These are phyloP conservation scores for Clivina fossor DNA, from an alignment of 2,888 invertebrate genomes.

Conservation along the genomic window DNA sequence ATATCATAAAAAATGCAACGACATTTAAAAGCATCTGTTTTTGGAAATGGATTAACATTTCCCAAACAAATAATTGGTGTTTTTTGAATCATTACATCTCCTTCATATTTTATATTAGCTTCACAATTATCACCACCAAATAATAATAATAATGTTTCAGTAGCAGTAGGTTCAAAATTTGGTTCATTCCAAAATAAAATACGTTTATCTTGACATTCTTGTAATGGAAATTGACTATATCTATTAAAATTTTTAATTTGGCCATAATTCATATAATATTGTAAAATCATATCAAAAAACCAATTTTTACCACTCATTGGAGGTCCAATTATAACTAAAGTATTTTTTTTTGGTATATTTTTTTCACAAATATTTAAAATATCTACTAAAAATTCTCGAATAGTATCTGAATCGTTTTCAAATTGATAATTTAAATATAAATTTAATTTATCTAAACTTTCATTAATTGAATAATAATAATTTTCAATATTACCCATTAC, in stretches of 20 bases:
- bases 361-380: slow-evolving; percentile 4
- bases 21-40: slow-evolving; percentile 1
- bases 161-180: slow-evolving; percentile 36
- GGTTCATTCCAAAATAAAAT: slow-evolving; percentile 40
- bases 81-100: slow-evolving; percentile 35
- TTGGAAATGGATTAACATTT: slow-evolving; percentile 13
- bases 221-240: slow-evolving; percentile 37
- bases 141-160: slow-evolving; percentile 38
- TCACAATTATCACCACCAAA: slow-evolving; percentile 33
- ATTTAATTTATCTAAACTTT: no score
- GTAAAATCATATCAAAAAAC: neutral
- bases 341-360: slow-evolving; percentile 26
- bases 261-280: slow-evolving; percentile 12
- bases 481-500: no score
- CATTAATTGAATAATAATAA: no score
- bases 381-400: neutral
- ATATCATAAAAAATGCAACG: neutral
- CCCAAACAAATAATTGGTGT: slow-evolving; percentile 21
- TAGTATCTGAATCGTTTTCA: neutral
- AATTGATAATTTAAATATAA: neutral
- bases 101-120: slow-evolving; percentile 34
- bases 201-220: slow-evolving; percentile 36
- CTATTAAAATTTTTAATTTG: slow-evolving; percentile 36
- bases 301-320: slow-evolving; percentile 16
- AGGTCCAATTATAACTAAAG: slow-evolving; percentile 27